These are phyloP conservation scores for Lithobates sylvaticus DNA, from an alignment of 2,797 vertebrate genomes.

Conservation along the genomic window DNA sequence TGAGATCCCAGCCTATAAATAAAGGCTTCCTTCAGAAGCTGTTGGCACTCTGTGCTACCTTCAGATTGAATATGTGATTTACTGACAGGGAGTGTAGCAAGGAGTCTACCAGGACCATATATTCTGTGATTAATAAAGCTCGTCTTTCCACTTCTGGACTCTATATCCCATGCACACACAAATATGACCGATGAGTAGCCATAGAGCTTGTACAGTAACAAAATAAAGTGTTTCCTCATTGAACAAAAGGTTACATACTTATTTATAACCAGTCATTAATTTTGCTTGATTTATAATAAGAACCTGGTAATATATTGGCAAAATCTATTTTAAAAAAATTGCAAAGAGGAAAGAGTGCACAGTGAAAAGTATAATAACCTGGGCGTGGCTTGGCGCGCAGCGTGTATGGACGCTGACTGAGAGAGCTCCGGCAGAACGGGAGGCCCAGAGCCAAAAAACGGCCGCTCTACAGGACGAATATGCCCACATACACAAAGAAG, in stretches of 20 bases:
- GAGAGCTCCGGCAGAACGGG: too few relatives aligned
- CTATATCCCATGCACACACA: slow-evolving; percentile 6
- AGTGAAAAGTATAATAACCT: too few relatives aligned
- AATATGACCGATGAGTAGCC: slow-evolving; percentile 16
- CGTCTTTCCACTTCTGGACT: slow-evolving; percentile 22
- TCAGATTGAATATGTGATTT: slow-evolving; percentile 57
- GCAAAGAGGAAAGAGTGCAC: too few relatives aligned
- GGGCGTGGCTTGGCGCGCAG: too few relatives aligned
- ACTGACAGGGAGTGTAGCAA: slow-evolving; percentile 42
- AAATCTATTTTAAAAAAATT: too few relatives aligned
- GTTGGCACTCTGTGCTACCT: slow-evolving; percentile 27
- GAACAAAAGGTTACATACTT: neutral
- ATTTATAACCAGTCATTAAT: neutral
- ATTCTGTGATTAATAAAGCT: slow-evolving; percentile 56
- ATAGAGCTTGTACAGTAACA: slow-evolving; percentile 3
- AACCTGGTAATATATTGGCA: too few relatives aligned
- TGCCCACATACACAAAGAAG: too few relatives aligned
- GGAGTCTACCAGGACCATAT: slow-evolving; percentile 51
- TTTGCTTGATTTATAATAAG: too few relatives aligned
- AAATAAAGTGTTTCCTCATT: slow-evolving; percentile 11
- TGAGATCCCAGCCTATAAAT: slow-evolving; percentile 44
- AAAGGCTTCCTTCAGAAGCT: slow-evolving; percentile 45
- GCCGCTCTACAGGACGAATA: too few relatives aligned
- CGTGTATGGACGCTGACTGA: too few relatives aligned
- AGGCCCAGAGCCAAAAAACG: too few relatives aligned